Evolutionary conservation across 1,140 invertebrate genomes (phyloP), one percentile per base, ranked within the genome.

Genomic region (Mylabris phalerata): DNA sequence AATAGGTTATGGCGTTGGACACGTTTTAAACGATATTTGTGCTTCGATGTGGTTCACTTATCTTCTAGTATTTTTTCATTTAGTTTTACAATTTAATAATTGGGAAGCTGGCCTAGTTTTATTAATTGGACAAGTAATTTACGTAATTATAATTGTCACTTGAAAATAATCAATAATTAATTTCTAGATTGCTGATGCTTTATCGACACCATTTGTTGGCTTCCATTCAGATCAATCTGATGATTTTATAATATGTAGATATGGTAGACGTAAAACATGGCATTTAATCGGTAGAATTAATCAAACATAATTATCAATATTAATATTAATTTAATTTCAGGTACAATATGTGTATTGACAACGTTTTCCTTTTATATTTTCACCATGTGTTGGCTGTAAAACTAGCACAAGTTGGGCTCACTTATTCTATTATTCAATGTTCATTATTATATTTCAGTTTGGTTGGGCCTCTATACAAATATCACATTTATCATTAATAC

Each of bases 11-110:
- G 83, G 85, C 46, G 78, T 90, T 63, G 92, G 91, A 0, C 95
- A 98, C 78, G 84, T 98, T 32, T 77, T 95, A 26, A 98, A 98
- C 75, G 95, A 98, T 78, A 81, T 98, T 4, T 95, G 92, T 78
- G 92, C 94, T 39, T 92, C 92, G 47, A 91, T 98, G 83, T 98
- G 95, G 95, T 98, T 98, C 73, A 93, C 92, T 0, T 98, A 98
- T 76, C 78, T 96, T n/a, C 79, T 98, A 62, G 84, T 98, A 13
- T 98, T 86, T 75, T 89, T 95, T 70, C 88, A 95, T 71, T 80
- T 90, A 68, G 90, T 97, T 2, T 75, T 93, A 32, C 77, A 82
- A 62, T 91, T 97, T 71, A 80, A 80, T 71, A 84, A 87, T 63
- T 76, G 77, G 9, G 77, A 87, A 67, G 84, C 94, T 2, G 95